Percentiles rank a stretch among this genome's conserved stretches.
Conservation (phyloP, 2,797 vertebrate genomes). For the Cirrhinus mrigala region DNA sequence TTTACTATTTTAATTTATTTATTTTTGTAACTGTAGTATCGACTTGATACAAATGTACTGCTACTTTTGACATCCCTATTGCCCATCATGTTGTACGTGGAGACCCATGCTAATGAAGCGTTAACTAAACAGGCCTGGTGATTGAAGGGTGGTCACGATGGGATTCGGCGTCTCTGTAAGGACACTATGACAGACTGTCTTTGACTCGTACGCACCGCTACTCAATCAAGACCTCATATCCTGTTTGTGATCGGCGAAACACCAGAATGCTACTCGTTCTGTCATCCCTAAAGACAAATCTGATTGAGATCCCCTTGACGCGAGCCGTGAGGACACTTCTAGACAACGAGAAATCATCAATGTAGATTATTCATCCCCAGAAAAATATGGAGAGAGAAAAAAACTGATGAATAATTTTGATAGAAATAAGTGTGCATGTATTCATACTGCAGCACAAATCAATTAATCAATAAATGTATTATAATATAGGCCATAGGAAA, state of each 20-base stretch:
- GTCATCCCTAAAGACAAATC: slow-evolving; percentile 54
- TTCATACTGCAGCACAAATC: neutral
- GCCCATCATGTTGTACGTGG: slow-evolving; percentile 14
- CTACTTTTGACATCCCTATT: slow-evolving; percentile 3
- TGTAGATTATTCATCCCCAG: slow-evolving; percentile 20
- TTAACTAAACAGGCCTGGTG: slow-evolving; percentile 51
- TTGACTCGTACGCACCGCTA: slow-evolving; percentile 55
- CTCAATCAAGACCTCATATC: slow-evolving; percentile 60
- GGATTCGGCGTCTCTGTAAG: slow-evolving; percentile 54
- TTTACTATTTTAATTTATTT: neutral
- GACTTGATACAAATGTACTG: neutral
- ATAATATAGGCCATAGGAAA: slow-evolving; percentile 61
- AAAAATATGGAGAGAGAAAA: slow-evolving; percentile 5
- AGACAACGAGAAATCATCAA: slow-evolving; percentile 27
- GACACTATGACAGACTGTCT: slow-evolving; percentile 58
- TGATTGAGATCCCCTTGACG: slow-evolving; percentile 59
- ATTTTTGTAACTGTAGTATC: neutral
- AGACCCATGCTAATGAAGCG: slow-evolving; percentile 57
- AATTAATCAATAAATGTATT: slow-evolving; percentile 64
- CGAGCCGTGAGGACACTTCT: slow-evolving; percentile 41
- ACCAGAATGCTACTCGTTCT: slow-evolving; percentile 55
- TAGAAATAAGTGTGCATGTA: neutral
- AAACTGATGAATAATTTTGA: neutral
- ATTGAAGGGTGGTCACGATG: slow-evolving; percentile 60
- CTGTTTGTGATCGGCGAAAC: slow-evolving; percentile 54